Conservation (phyloP, 2,888 invertebrate species). For the Germaria angustata region DNA sequence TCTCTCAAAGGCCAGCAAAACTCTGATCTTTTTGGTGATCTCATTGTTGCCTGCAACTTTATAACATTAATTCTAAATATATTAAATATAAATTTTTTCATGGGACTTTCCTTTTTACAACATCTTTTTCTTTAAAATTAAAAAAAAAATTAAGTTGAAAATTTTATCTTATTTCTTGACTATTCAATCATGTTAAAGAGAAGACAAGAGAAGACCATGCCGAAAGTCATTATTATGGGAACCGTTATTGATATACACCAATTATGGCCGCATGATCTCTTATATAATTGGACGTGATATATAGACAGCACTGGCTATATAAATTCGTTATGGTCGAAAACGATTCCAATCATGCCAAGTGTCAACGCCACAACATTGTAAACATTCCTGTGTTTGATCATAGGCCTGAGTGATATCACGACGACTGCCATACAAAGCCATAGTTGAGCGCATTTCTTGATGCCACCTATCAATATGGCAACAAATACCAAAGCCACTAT, state of each 20-base stretch:
- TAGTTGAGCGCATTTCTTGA: conserved; percentile 88
- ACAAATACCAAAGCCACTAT: conserved; percentile 93
- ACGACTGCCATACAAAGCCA: conserved; percentile 86
- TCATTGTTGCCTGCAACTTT: too few relatives aligned
- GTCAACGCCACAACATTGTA: conserved; percentile 92
- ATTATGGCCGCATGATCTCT: conserved; percentile 89
- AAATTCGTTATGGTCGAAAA: conserved; percentile 79
- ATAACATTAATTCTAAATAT: background rate
- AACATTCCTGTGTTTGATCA: conserved; percentile 91
- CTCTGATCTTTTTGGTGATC: too few relatives aligned
- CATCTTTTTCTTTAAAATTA: background rate
- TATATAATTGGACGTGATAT: conserved; percentile 85
- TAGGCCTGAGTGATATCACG: conserved; percentile 89
- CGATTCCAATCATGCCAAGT: conserved; percentile 90
- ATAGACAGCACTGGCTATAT: conserved; percentile 88
- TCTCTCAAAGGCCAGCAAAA: too few relatives aligned
- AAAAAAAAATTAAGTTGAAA: background rate
- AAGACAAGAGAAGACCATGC: conserved; percentile 90
- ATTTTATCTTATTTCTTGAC: conserved; percentile 46
- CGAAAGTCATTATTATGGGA: conserved; percentile 91
- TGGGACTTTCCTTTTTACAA: background rate
- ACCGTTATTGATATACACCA: conserved; percentile 90
- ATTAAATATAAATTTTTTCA: background rate
- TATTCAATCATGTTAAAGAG: conserved; percentile 92
- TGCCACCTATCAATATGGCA: conserved; percentile 93